Evolutionary conservation across 2,797 vertebrate genomes (phyloP).

Genomic region (Kryptopterus vitreolus): DNA sequence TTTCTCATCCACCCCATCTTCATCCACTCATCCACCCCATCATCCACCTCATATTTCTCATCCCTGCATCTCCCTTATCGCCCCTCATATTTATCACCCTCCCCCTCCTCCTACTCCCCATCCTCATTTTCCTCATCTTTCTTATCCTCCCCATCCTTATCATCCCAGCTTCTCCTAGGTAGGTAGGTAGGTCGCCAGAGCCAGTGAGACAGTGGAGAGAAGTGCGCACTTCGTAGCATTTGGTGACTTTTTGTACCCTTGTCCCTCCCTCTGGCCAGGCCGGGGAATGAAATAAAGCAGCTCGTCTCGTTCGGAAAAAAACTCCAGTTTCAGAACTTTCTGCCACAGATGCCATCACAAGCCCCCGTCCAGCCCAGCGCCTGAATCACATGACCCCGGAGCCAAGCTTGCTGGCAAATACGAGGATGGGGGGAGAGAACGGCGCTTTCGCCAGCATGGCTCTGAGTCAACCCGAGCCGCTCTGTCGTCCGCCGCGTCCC

Average conservation of each 20-base stretch:
- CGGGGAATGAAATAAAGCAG: constrained; percentile 22
- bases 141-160: no score
- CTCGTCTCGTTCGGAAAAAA: constrained; percentile 11
- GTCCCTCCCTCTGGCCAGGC: neutral
- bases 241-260: constrained; percentile 30
- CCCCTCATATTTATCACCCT: no score
- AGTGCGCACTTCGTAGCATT: constrained; percentile 12
- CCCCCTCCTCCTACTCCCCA: no score
- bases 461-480: constrained; percentile 21
- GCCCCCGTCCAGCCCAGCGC: constrained; percentile 12
- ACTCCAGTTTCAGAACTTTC: constrained; percentile 17
- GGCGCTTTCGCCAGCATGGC: constrained; percentile 17
- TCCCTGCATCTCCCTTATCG: no score
- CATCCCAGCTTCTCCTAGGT: no score
- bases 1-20: no score
- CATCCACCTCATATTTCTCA: no score
- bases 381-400: constrained; percentile 44
- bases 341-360: constrained; percentile 40
- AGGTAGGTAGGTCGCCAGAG: no score
- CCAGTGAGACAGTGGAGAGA: constrained; percentile 10
- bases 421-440: constrained; percentile 26
- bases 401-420: constrained; percentile 29
- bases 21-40: no score
- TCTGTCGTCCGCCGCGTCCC: constrained; percentile 2
- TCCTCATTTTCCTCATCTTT: no score